Conservation (phyloP, 64 coral and sea anemone genomes). For the Montipora capricornis region DNA sequence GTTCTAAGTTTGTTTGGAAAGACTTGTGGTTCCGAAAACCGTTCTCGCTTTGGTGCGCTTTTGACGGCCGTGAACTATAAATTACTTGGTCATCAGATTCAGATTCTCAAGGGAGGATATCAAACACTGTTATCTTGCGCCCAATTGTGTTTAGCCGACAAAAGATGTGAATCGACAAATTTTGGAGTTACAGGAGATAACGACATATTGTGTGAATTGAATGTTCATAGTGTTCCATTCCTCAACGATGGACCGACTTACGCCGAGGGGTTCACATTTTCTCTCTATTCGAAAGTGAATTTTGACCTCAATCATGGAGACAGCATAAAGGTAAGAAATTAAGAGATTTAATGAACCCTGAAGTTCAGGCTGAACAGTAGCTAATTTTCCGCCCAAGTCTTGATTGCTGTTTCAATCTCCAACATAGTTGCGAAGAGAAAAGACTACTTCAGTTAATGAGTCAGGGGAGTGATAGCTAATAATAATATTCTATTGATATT, state of each 20-base stretch:
- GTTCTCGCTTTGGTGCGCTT: background rate
- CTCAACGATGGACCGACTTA: background rate
- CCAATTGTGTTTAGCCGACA: background rate
- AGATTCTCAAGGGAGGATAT: background rate
- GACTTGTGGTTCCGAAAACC: background rate
- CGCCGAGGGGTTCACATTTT: slow-evolving; percentile 2
- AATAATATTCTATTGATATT: no score
- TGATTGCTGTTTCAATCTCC: no score
- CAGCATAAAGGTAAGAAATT: background rate
- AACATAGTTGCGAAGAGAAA: no score
- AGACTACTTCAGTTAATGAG: no score
- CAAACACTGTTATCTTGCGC: slow-evolving; percentile 1
- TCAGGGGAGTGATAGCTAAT: no score
- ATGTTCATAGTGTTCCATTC: background rate
- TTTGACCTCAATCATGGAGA: background rate
- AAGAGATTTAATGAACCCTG: no score
- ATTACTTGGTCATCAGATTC: slow-evolving; percentile 14
- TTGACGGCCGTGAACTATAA: background rate
- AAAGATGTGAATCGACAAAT: slow-evolving; percentile 19
- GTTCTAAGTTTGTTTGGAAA: background rate
- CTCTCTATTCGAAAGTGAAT: background rate
- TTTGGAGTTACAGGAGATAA: slow-evolving; percentile 10
- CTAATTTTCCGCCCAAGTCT: no score
- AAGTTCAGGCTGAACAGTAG: no score
- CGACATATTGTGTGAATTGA: slow-evolving; percentile 16